Evolutionary conservation across 1,140 invertebrate species (phyloP), one percentile per base, ranked within the genome.

Genomic region (Lanistes nyassanus): DNA sequence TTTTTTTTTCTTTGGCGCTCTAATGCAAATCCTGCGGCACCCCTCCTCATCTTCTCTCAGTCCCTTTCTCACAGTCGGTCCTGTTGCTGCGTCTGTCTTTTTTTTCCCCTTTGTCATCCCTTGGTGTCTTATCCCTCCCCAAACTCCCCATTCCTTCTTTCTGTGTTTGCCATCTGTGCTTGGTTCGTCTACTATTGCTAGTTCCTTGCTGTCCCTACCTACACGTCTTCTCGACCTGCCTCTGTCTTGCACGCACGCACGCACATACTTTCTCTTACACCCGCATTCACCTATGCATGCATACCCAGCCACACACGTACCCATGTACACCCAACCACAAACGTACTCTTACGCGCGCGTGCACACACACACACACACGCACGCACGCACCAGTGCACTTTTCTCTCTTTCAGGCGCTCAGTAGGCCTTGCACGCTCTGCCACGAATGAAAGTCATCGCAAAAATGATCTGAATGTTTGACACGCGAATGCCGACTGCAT

Each of bases 291-390:
- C n/a, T n/a, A 11, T 31, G n/a, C 58, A 26, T 31, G n/a, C 58
- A 26, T 31, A 26, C 58, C n/a, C 58, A 11, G 23, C 37, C 64
- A 39, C 64, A 66, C 58, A 26, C 58, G n/a, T 31, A 11, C 58
- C 26, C 58, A 11, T 26, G 9, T 31, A 26, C 58, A 26, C 58
- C 31, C 58, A 26, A 36, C 21, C 64, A 66, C 64, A 39, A 36
- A 66, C 64, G 47, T 39, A 26, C 64, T 39, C 36, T 23, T 39
- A 66, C 64, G 47, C 64, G 26, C 64, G 47, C 64, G 36, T 39
- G 47, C 34, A 66, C 66, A 68, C 66, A 68, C 42, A 68, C 66
- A 11, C 39, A 51, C 34, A 26, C 66, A n/a, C 42, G n/a, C 66
- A 68, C 62, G 16, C 62, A 65, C 62, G 34, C 62, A 65, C n/a